These are phyloP conservation scores for Sebastes glaucus DNA, from an alignment of 2,797 vertebrate genomes.

Conservation along the genomic window DNA sequence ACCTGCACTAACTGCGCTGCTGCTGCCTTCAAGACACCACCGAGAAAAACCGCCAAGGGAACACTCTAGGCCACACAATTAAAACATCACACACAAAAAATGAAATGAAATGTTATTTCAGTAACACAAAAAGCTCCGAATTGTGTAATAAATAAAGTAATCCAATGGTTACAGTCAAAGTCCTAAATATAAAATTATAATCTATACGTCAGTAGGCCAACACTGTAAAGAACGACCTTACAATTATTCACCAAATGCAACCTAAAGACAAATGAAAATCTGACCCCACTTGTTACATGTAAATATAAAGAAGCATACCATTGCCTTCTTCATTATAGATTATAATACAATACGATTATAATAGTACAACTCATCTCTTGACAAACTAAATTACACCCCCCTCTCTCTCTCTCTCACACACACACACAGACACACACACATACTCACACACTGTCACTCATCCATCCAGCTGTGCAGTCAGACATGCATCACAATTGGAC, in stretches of 20 bases:
- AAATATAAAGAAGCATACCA: background rate
- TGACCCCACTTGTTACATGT: background rate
- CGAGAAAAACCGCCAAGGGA: background rate
- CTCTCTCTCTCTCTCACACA: no score
- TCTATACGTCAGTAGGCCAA: background rate
- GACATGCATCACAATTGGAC: no score
- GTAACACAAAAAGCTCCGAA: no score
- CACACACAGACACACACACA: no score
- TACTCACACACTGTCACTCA: no score
- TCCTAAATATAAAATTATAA: background rate
- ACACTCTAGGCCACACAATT: background rate
- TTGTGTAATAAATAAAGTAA: background rate
- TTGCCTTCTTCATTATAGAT: no score
- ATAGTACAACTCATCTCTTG: no score
- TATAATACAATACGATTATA: no score
- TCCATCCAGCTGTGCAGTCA: no score
- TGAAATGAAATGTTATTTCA: background rate
- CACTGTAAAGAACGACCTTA: background rate
- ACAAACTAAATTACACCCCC: no score
- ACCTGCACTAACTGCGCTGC: background rate
- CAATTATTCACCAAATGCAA: background rate
- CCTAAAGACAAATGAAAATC: background rate
- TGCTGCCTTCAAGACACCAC: constrained; percentile 24
- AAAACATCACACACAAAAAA: background rate
- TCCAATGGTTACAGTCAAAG: background rate